Percentiles rank a stretch among this genome's conserved stretches.
These are phyloP conservation scores for Watsonalla cultraria DNA, from an alignment of 2,888 invertebrate genomes.

Conservation along the genomic window DNA sequence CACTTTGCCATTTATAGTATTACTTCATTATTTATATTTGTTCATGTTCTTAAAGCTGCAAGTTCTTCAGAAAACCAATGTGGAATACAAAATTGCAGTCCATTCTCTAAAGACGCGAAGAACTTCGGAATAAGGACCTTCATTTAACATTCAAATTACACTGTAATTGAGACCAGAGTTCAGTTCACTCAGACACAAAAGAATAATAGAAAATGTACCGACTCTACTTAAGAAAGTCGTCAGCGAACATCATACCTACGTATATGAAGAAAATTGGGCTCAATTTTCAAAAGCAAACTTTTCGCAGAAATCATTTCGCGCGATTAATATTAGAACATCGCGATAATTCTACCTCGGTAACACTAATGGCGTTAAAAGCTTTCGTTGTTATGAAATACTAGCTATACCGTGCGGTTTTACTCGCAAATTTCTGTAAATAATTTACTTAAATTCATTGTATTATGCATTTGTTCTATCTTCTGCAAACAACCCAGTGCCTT, in stretches of 20 bases:
- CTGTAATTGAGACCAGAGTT: background rate
- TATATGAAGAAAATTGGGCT: background rate
- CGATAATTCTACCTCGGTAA: conserved; percentile 25
- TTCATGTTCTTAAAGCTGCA: no score
- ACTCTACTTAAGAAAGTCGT: conserved; percentile 3
- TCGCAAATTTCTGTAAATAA: no score
- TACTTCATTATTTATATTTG: no score
- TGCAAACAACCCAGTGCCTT: no score
- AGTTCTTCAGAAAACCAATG: no score
- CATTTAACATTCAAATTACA: background rate
- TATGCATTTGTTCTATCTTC: no score
- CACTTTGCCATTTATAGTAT: no score
- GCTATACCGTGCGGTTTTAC: no score
- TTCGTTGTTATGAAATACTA: conserved; percentile 15
- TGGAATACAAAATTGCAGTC: background rate
- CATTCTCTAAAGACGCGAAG: background rate
- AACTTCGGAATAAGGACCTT: background rate
- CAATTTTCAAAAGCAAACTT: conserved; percentile 1
- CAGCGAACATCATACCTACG: background rate
- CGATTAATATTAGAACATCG: conserved; percentile 26
- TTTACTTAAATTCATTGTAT: no score
- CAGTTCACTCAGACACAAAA: background rate
- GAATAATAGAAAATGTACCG: conserved; percentile 76
- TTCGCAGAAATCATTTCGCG: background rate
- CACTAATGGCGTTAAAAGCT: conserved; percentile 25